A percentile compares a stretch with the other conserved stretches of the same genome.
Conservation (phyloP, 2,797 vertebrate genomes). For the Lithobates pipiens region DNA sequence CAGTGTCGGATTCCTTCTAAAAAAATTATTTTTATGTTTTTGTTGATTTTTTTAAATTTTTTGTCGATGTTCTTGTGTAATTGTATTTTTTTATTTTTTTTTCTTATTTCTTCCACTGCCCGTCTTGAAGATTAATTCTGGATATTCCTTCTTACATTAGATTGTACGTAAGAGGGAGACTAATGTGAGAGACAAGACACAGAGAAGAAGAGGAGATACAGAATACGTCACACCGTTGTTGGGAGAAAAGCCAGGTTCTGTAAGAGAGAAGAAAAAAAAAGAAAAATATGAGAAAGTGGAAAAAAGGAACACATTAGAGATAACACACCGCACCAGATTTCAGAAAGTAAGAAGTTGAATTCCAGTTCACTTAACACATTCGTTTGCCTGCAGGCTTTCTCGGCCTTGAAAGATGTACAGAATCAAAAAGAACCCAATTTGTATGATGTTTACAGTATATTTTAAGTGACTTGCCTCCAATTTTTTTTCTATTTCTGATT, state of each 20-base stretch:
- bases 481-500: not conserved
- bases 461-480: constrained; percentile 16
- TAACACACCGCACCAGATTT: constrained; percentile 13
- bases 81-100: constrained; percentile 3
- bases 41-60: constrained; percentile 31
- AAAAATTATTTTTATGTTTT: constrained; percentile 30
- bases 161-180: constrained; percentile 63
- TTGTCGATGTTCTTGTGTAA: constrained; percentile 19
- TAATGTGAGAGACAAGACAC: constrained; percentile 68
- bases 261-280: constrained; percentile 21
- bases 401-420: constrained; percentile 23
- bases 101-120: constrained; percentile 27
- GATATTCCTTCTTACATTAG: constrained; percentile 47
- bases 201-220: constrained; percentile 67
- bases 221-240: constrained; percentile 54
- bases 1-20: constrained; percentile 59
- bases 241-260: constrained; percentile 30
- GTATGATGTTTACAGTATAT: constrained; percentile 27
- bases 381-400: constrained; percentile 26
- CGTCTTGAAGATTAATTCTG: constrained; percentile 42
- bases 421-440: constrained; percentile 20
- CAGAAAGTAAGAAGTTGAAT: constrained; percentile 28
- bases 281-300: not conserved
- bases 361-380: constrained; percentile 4
- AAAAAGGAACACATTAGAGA: not conserved